Base-by-base conservation (phyloP, 2,797 vertebrate genomes). In the Astyanax mexicanus region DNA sequence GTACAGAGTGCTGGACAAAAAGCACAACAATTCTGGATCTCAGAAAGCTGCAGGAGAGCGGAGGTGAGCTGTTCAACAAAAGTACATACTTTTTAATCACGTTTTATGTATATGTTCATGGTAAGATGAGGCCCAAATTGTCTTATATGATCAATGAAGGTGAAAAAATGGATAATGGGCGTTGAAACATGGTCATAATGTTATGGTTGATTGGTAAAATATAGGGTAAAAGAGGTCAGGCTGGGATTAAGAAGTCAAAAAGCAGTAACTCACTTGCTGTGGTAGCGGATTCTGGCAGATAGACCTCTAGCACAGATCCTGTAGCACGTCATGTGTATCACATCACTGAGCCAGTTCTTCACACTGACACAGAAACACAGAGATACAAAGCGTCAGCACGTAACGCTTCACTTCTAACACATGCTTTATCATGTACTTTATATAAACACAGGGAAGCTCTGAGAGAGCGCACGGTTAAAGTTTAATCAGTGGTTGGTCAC, bases 241-340 rank as follows among this genome's bases (percentile, higher is more conserved):
- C n/a, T n/a, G 8, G 23, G 13, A 55, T 42, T 37, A 72, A 21
- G 45, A 57, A 61, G 32, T 38, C 57, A 44, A 44, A 71, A 44
- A 71, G 37, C 27, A 38, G 40, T 52, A 6, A 92, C 95, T 90
- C 81, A 98, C 97, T 90, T 98, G 92, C 96, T 96, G 83, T 98
- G 95, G 78, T 98, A 98, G 62, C 9, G 88, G 83, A 98, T 92
- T 66, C 94, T 96, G 27, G 97, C 96, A 0, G 97, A 98, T 17
- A 99, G 91, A 4, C 95, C 94, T 75, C 96, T 84, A 80, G 96
- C 95, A 74, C 97, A 97, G 90, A 98, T 96, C 75, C 96, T 92
- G 84, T 95, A 98, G 80, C 96, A 97, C 0, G 95, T 97, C 78
- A 98, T 91, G 71, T 99, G 97, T 65, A 98, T 93, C 75, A 96